phyloP scores from a whole-genome alignment of 2,888 invertebrate species.

The Agonum fuliginosum region DNA sequence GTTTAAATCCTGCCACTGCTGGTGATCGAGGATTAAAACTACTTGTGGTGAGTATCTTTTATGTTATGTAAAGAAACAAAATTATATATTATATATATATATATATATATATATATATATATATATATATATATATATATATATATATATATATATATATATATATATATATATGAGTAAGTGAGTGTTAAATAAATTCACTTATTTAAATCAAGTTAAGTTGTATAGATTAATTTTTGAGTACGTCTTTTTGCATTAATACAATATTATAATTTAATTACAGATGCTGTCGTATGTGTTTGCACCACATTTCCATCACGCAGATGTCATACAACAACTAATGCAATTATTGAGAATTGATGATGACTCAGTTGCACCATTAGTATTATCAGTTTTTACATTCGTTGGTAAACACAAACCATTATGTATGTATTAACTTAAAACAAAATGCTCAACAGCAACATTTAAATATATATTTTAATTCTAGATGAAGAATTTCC shows the following conservation, averaged over 20 bases:
- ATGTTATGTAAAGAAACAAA: too few relatives aligned
- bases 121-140: too few relatives aligned
- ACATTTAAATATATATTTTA: not conserved
- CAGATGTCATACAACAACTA: constrained; percentile 86
- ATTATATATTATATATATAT: too few relatives aligned
- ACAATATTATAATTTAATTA: too few relatives aligned
- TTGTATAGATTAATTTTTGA: too few relatives aligned
- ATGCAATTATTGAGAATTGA: constrained; percentile 87
- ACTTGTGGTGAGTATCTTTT: constrained; percentile 78
- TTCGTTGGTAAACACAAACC: constrained; percentile 92
- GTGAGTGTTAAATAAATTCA: too few relatives aligned
- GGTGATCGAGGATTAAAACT: constrained; percentile 93
- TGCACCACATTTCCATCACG: constrained; percentile 93
- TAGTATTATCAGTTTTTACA: constrained; percentile 88
- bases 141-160: too few relatives aligned
- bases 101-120: too few relatives aligned
- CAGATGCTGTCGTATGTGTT: constrained; percentile 93
- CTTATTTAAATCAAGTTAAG: too few relatives aligned
- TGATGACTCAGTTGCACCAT: constrained; percentile 86
- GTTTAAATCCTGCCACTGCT: constrained; percentile 87
- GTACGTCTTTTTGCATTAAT: too few relatives aligned
- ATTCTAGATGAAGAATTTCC: constrained; percentile 83
- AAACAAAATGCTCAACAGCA: not conserved
- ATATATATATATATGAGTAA: too few relatives aligned
- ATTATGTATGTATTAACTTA: constrained; percentile 76